Evolutionary conservation across 2,113 vertebrate genomes (phyloP).

Genomic region (Trichomycterus rosablanca): DNA sequence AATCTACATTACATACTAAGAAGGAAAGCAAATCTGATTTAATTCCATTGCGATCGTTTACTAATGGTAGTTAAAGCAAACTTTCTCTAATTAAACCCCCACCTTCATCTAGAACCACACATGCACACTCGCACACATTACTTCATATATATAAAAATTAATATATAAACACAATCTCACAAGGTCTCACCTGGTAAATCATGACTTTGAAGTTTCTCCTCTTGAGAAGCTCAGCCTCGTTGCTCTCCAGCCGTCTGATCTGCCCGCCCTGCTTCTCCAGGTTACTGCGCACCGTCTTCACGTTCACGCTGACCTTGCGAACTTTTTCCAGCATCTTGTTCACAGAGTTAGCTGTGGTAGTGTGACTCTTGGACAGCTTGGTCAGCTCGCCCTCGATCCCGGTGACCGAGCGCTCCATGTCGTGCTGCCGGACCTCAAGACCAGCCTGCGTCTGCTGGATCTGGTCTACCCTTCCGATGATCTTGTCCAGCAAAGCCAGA

Average conservation of each 20-base stretch:
- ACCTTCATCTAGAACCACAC: conserved; percentile 1
- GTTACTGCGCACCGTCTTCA: conserved; percentile 91
- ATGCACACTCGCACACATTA: not conserved
- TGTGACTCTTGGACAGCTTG: conserved; percentile 91
- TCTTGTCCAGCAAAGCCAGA: conserved; percentile 93
- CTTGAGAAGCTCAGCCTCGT: conserved; percentile 89
- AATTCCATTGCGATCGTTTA: not conserved
- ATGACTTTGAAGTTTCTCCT: conserved; percentile 99
- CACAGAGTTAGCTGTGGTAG: conserved; percentile 85
- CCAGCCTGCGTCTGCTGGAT: conserved; percentile 94
- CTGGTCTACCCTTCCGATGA: conserved; percentile 96
- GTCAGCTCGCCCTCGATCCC: conserved; percentile 91
- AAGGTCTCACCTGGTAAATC: conserved; percentile 78
- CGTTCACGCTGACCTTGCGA: conserved; percentile 96
- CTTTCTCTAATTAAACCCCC: not conserved
- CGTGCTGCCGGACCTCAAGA: conserved; percentile 85
- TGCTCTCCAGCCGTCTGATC: conserved; percentile 95
- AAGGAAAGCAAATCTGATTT: not conserved
- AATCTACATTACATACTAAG: not conserved
- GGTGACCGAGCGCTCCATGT: conserved; percentile 92
- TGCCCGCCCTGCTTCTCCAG: conserved; percentile 93
- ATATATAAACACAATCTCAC: not conserved
- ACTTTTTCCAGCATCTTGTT: conserved; percentile 98
- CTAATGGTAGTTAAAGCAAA: not conserved
- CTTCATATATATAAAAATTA: not conserved